These are phyloP conservation scores for Drosophila suzukii DNA, from an alignment of 1,140 invertebrate species.

Conservation along the genomic window DNA sequence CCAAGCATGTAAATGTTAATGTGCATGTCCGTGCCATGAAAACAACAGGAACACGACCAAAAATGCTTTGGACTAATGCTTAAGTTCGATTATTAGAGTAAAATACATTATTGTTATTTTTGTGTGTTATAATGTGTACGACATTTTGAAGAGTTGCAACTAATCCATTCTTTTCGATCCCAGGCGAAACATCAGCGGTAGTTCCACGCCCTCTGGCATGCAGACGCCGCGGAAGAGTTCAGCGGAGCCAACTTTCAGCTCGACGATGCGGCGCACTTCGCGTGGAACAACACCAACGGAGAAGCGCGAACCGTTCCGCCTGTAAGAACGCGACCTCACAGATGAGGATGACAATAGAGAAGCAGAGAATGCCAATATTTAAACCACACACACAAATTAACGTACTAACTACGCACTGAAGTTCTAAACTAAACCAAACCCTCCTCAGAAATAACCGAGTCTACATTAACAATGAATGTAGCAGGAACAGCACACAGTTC, in stretches of 20 bases:
- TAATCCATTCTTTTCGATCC: constrained; percentile 2
- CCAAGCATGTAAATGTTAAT: constrained; percentile 48
- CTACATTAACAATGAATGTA: constrained; percentile 74
- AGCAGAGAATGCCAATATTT: constrained; percentile 62
- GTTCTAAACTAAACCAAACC: constrained; percentile 58
- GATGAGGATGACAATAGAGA: constrained; percentile 12
- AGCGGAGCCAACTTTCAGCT: constrained; percentile 79
- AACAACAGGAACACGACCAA: constrained; percentile 9
- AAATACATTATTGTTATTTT: constrained; percentile 12
- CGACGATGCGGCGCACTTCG: constrained; percentile 83
- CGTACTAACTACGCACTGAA: constrained; percentile 76
- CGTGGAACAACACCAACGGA: constrained; percentile 87
- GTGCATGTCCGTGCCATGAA: constrained; percentile 20
- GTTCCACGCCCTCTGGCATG: constrained; percentile 82
- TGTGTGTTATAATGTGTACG: constrained; percentile 19
- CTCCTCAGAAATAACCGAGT: constrained; percentile 20
- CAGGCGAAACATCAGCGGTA: constrained; percentile 83
- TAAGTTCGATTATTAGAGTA: constrained; percentile 32
- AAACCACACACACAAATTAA: constrained; percentile 41
- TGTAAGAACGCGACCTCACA: constrained; percentile 85
- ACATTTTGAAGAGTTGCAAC: not conserved
- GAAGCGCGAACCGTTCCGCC: constrained; percentile 88
- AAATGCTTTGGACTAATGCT: constrained; percentile 31
- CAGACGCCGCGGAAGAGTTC: constrained; percentile 84
- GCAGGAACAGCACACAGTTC: constrained; percentile 42